Evolutionary conservation across 2,113 vertebrate genomes (phyloP), one percentile per base, ranked within the genome.

Genomic region (Xenopus borealis): DNA sequence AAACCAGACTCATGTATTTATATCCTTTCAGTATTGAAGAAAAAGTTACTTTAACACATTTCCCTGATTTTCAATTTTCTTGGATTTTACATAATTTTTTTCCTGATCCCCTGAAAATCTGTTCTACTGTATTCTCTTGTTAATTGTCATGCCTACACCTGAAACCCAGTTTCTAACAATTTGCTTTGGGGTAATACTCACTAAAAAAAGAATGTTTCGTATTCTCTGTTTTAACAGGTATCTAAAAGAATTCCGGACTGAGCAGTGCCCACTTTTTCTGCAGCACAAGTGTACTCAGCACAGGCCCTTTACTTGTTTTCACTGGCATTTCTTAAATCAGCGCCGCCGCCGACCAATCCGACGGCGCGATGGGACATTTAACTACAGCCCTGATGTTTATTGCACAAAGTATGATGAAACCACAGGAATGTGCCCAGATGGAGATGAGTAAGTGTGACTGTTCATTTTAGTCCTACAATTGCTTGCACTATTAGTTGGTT

Each of bases 281-380:
- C 95, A 95, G 91, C 95, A 97, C 93, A 95, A 95, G 93, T 97
- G 95, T 85, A 89, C 92, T 75, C 95, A 96, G 88, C 95, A 97
- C 84, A 88, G 95, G 91, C 95, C 95, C 67, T 97, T 95, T 85
- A 97, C 95, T 83, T 97, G 95, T 87, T 97, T 96, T 87, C 93
- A 97, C 69, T 96, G 95, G 95, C 95, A 97, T 89, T 97, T 97
- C 89, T 91, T 95, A 72, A 96, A 96, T 88, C 95, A 96, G 91
- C 91, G 94, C 75, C 88, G 95, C 71, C 89, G 95, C 79, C 86
- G 95, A 87, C 95, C 95, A 79, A 94, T 97, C 61, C 86, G 95
- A 65, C 92, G 94, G 78, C 90, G 94, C 81, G 95, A 97, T 82
- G 95, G 95, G 23, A 97, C 94, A 62, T 97, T 97, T 85, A 97